Conservation (phyloP, 1,140 invertebrate species). For the Pantala flavescens region DNA sequence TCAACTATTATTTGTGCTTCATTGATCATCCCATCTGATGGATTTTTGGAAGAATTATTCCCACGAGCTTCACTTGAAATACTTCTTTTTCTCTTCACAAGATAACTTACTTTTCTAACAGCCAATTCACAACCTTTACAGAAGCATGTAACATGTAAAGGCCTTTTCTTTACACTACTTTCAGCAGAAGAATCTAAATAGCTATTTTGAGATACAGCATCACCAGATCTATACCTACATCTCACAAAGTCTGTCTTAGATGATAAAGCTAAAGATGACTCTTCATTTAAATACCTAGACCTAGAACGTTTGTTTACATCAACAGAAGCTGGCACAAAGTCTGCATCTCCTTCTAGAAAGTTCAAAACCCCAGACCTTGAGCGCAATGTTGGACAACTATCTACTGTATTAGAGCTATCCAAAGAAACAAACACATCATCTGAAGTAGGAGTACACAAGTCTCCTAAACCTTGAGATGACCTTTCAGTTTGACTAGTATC, state of each 20-base stretch:
- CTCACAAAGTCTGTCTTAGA: background rate
- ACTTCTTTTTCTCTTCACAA: too few species aligned
- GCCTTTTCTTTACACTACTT: too few species aligned
- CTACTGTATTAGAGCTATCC: background rate
- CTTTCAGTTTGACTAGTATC: background rate
- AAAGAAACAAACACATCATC: background rate
- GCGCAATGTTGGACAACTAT: background rate
- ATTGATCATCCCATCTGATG: too few species aligned
- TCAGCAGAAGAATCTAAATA: too few species aligned
- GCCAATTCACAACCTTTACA: background rate
- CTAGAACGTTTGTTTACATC: background rate
- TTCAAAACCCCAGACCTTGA: background rate
- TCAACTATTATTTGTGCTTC: too few species aligned
- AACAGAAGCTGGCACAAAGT: background rate
- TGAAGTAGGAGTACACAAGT: background rate
- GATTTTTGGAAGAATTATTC: too few species aligned
- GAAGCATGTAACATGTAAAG: background rate
- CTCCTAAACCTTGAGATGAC: background rate
- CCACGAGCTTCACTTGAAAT: too few species aligned
- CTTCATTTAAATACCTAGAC: background rate
- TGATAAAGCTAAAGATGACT: background rate
- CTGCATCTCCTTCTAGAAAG: background rate
- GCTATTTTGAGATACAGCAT: background rate
- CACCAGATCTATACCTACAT: background rate
- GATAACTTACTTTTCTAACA: too few species aligned